Base-by-base conservation (phyloP, 2,113 vertebrate genomes). In the Channa argus region DNA sequence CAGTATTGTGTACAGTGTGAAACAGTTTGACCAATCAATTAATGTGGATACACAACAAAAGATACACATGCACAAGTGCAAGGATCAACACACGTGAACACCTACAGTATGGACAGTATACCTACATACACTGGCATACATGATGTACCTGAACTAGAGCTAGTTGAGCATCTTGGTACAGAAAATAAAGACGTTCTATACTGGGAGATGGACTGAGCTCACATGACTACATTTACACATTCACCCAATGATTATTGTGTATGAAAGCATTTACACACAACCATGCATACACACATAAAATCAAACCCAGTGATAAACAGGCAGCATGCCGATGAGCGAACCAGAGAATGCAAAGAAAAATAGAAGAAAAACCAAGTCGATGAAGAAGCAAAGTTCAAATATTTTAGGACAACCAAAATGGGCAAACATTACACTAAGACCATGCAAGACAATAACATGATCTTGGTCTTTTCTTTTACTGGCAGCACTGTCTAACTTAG, bases 111-210 rank as follows among this genome's bases (percentile, higher is more conserved):
- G 24, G 24, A 24, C 58, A 74, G n/a, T 5, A 33, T 0, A 65
- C 2, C 2, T 14, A 58, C 45, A 61, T 10, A 71, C 39, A 58
- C 45, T 13, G 2, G 2, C 6, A 24, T 0, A 63, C 8, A 34
- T 0, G 12, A 49, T 2, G 0, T 91, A 92, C 91, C 85, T 92
- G 75, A 53, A 82, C 84, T 69, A 94, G 76, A 82, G 83, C 67
- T 5, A 78, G 65, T 36, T 90, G 86, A 51, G 90, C 84, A 46
- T 77, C 80, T 78, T 89, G 92, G 88, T 90, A 93, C 46, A 93
- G 85, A 44, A 87, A 60, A 72, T 83, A 91, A 63, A 93, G 88
- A 47, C 88, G 91, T 52, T 94, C 86, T 50, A 91, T 63, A 77
- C 91, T 91, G 44, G 90, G 91, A 60, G 83, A 90, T 0, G 87